Percentiles rank a stretch among this genome's conserved stretches.
Conservation (phyloP, 35 echinoderm and acorn worm species). For the Stichopus chloronotus region DNA sequence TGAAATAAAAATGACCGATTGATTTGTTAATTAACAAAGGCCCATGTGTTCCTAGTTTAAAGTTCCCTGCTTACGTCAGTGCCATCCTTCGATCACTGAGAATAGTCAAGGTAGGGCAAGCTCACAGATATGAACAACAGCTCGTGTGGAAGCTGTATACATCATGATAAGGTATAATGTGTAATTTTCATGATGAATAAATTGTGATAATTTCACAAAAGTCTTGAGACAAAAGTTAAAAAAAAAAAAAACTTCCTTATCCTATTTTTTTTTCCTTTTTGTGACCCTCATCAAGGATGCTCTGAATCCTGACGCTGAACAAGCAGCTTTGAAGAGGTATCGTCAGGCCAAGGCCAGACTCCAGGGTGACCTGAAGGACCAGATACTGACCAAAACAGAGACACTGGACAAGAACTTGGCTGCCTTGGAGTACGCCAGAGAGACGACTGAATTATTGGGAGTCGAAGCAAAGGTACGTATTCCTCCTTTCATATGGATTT, state of each 20-base stretch:
- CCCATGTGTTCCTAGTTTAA: too few species aligned
- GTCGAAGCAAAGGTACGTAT: constrained; percentile 81
- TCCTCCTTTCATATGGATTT: not conserved
- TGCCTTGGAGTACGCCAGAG: constrained; percentile 81
- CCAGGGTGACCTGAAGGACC: constrained; percentile 84
- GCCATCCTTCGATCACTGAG: too few species aligned
- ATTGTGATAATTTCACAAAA: not conserved
- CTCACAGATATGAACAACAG: too few species aligned
- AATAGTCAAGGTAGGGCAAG: too few species aligned
- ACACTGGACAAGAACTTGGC: constrained; percentile 89
- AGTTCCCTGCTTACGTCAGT: too few species aligned
- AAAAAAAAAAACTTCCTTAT: not conserved
- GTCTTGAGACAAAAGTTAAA: too few species aligned
- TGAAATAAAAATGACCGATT: too few species aligned
- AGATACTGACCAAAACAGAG: constrained; percentile 90
- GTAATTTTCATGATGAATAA: not conserved
- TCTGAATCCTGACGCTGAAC: constrained; percentile 93
- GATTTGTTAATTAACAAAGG: too few species aligned
- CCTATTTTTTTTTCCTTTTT: not conserved
- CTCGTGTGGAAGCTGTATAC: too few species aligned
- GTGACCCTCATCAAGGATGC: constrained; percentile 60
- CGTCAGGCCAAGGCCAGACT: constrained; percentile 92
- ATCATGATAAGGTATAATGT: too few species aligned
- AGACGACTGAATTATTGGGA: constrained; percentile 83
- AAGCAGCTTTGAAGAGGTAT: constrained; percentile 76